Evolutionary conservation across 2,888 invertebrate species (phyloP).

Genomic region (Muscina levida): DNA sequence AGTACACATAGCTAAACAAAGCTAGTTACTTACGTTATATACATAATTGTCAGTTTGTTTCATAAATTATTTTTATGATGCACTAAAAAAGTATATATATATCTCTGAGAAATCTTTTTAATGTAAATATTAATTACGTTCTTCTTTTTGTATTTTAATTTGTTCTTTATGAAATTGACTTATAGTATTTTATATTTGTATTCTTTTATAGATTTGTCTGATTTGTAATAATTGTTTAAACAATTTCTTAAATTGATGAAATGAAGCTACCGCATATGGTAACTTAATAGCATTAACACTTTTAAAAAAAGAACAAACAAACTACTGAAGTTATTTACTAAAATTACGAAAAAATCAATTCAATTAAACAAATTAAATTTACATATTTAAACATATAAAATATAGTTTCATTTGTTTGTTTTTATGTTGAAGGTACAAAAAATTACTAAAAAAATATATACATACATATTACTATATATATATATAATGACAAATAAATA

Average conservation of each 20-base stretch:
- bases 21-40: too few species aligned
- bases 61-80: too few species aligned
- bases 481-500: conserved; percentile 74
- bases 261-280: too few species aligned
- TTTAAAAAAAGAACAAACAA: conserved; percentile 6
- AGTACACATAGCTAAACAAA: not conserved
- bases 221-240: too few species aligned
- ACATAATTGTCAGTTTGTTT: too few species aligned
- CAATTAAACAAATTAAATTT: conserved; percentile 67
- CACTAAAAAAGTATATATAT: conserved; percentile 52
- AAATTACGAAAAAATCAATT: conserved; percentile 61
- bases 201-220: conserved; percentile 15
- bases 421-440: conserved; percentile 65
- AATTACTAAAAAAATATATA: conserved; percentile 67
- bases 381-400: conserved; percentile 64
- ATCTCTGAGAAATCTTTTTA: conserved; percentile 9
- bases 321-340: conserved; percentile 18
- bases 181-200: not conserved
- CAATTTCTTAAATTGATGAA: conserved; percentile 14
- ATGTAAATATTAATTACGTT: conserved; percentile 17
- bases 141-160: conserved; percentile 1
- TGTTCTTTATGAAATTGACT: not conserved
- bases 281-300: conserved; percentile 3
- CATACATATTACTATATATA: too few species aligned
- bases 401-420: conserved; percentile 70